These are phyloP conservation scores for Chunga burmeisteri DNA, from an alignment of 2,113 vertebrate genomes.

Conservation along the genomic window DNA sequence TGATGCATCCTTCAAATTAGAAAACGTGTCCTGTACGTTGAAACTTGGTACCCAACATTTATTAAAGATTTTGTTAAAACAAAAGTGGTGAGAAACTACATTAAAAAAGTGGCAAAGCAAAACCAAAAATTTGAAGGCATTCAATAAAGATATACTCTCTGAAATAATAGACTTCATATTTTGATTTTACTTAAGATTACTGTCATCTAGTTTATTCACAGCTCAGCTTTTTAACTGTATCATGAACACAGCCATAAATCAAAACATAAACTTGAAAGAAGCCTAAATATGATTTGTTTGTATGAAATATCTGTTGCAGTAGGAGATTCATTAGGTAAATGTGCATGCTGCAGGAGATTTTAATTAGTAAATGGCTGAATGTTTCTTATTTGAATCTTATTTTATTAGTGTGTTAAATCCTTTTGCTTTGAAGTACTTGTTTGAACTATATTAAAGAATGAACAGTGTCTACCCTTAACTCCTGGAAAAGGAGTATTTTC, in stretches of 20 bases:
- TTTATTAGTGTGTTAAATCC: neutral
- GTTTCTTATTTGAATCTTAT: neutral
- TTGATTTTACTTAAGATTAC: neutral
- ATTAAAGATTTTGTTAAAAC: neutral
- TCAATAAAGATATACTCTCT: neutral
- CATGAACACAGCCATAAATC: neutral
- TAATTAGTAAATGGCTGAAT: neutral
- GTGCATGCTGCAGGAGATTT: neutral
- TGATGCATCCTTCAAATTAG: neutral
- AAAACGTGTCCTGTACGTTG: neutral
- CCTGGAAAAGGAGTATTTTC: neutral
- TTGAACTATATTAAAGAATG: neutral
- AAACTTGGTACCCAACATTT: neutral
- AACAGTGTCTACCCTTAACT: neutral
- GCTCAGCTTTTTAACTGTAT: neutral
- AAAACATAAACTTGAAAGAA: neutral
- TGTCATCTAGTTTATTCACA: neutral
- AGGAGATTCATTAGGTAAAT: neutral
- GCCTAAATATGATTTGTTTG: neutral
- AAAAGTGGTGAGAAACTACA: neutral
- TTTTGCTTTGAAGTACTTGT: neutral
- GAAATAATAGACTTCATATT: neutral
- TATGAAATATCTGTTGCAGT: neutral
- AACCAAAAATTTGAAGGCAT: neutral
- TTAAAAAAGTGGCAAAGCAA: neutral